These are phyloP conservation scores for Lucilia sericata DNA, from an alignment of 1,140 invertebrate genomes.

Conservation along the genomic window DNA sequence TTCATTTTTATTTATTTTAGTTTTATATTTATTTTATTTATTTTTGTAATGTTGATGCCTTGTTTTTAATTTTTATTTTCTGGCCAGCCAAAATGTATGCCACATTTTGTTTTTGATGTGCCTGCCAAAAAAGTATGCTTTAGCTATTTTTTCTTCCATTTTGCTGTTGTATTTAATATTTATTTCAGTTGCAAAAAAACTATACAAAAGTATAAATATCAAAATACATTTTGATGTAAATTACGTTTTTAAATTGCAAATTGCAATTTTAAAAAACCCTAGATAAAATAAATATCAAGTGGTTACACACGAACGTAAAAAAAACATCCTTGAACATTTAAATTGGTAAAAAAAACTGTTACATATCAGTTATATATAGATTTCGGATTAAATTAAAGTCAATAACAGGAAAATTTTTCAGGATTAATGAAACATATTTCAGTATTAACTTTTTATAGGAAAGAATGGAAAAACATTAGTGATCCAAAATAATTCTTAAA, in stretches of 20 bases:
- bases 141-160: not conserved
- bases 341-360: no score
- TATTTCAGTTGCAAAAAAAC: not conserved
- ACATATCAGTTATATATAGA: no score
- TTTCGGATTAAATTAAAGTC: no score
- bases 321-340: not conserved
- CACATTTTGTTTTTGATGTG: conserved; percentile 32
- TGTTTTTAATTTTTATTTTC: not conserved
- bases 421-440: no score
- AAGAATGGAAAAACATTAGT: no score
- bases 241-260: conserved; percentile 17
- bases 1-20: not conserved
- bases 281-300: not conserved
- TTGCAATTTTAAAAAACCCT: not conserved
- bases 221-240: not conserved
- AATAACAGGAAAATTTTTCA: no score
- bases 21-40: no score
- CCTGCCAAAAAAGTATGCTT: conserved; percentile 17
- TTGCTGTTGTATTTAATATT: no score
- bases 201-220: not conserved
- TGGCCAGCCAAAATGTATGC: conserved; percentile 30
- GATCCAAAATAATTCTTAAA: no score
- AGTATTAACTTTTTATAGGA: no score
- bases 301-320: not conserved
- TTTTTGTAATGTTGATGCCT: not conserved